Conservation (phyloP, 2,797 vertebrate species). For the Champsocephalus esox region DNA sequence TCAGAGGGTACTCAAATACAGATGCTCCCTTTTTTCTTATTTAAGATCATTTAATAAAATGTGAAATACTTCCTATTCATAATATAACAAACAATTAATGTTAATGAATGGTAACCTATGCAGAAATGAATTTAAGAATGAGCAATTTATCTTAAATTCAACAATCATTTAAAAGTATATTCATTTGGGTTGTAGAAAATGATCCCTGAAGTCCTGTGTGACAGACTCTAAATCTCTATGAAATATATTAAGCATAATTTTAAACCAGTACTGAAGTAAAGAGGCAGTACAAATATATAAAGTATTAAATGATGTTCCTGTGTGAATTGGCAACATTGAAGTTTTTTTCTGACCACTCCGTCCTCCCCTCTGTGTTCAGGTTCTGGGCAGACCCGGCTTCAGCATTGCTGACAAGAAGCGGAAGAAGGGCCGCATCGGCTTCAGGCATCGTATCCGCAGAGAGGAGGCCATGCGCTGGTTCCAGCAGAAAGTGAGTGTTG, state of each 20-base stretch:
- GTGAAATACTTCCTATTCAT: too few species aligned
- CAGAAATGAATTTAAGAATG: too few species aligned
- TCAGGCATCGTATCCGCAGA: conserved; percentile 97
- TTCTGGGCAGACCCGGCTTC: conserved; percentile 97
- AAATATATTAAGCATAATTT: neutral
- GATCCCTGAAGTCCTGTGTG: too few species aligned
- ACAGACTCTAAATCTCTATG: too few species aligned
- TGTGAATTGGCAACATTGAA: neutral
- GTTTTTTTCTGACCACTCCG: neutral
- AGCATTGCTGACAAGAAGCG: conserved; percentile 99
- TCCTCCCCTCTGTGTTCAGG: conserved; percentile 78
- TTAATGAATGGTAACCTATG: too few species aligned
- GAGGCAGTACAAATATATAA: neutral
- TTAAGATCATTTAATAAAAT: too few species aligned
- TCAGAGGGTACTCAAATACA: too few species aligned
- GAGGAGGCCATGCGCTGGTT: conserved; percentile 99
- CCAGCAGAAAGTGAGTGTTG: conserved; percentile 94
- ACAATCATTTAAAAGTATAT: too few species aligned
- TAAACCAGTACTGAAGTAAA: neutral
- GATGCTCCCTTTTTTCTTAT: too few species aligned
- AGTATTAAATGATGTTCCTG: neutral
- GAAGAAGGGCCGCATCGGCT: conserved; percentile 94
- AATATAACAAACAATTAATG: too few species aligned
- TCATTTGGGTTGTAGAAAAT: too few species aligned
- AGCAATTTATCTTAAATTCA: too few species aligned